Conservation (phyloP, 2,888 invertebrate genomes). For the Nymphalis urticae region DNA sequence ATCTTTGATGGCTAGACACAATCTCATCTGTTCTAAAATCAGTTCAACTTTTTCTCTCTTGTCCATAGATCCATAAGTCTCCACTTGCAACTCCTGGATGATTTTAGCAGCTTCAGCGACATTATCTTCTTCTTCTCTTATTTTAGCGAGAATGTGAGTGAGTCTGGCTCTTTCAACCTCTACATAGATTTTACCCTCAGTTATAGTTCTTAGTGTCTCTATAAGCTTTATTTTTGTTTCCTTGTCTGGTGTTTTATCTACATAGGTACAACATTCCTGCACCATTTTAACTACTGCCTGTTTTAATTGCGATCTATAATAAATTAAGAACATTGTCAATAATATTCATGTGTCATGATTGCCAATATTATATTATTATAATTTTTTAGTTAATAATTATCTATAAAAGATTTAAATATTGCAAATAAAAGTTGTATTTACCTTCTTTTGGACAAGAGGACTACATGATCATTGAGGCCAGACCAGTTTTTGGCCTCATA, state of each 20-base stretch:
- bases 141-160: conserved; percentile 93
- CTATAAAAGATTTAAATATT: no score
- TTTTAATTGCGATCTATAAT: conserved; percentile 91
- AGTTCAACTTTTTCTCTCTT: conserved; percentile 98
- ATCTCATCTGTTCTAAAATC: conserved; percentile 98
- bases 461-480: conserved; percentile 95
- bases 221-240: conserved; percentile 96
- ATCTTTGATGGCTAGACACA: conserved; percentile 97
- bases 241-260: conserved; percentile 95
- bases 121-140: conserved; percentile 91
- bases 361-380: no score
- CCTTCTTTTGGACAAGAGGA: conserved; percentile 94
- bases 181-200: conserved; percentile 99
- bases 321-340: conserved; percentile 12
- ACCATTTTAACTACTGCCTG: conserved; percentile 98
- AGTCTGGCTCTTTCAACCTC: conserved; percentile 98
- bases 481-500: conserved; percentile 96
- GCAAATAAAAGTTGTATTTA: conserved; percentile 39
- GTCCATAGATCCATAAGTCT: conserved; percentile 99
- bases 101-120: conserved; percentile 94
- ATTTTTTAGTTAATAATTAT: no score
- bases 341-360: background rate
- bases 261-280: conserved; percentile 95
- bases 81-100: conserved; percentile 95
- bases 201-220: conserved; percentile 96